phyloP scores from a whole-genome alignment of 2,888 invertebrate species.

The Drosophila silvestris region DNA sequence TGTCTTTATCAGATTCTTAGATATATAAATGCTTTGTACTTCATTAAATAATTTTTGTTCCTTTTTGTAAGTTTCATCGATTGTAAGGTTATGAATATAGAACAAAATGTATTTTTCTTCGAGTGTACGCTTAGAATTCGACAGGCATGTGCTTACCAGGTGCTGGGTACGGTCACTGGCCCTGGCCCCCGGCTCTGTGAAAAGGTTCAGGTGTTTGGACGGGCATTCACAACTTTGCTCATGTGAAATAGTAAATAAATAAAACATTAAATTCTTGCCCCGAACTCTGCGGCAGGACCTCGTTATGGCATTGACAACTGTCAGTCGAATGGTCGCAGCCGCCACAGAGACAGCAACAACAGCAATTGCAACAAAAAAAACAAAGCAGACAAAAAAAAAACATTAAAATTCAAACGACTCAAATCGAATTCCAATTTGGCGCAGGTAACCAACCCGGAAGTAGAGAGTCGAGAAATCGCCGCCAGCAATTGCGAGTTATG shows the following conservation, averaged over 20 bases:
- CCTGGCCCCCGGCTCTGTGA: constrained; percentile 18
- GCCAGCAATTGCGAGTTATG: constrained; percentile 18
- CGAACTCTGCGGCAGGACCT: background rate
- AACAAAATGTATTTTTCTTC: background rate
- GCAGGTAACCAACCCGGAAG: constrained; percentile 15
- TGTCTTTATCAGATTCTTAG: background rate
- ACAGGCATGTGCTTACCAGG: background rate
- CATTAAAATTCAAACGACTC: background rate
- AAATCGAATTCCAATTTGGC: constrained; percentile 6
- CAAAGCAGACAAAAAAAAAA: background rate
- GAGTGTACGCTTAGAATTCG: background rate
- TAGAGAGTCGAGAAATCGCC: background rate
- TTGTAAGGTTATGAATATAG: background rate
- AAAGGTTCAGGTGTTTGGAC: constrained; percentile 36
- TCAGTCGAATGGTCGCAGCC: constrained; percentile 4
- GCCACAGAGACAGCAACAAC: constrained; percentile 11
- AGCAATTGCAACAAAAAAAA: constrained; percentile 1
- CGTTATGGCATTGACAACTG: background rate
- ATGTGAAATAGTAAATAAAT: constrained; percentile 26
- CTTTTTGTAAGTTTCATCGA: background rate
- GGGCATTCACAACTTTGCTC: constrained; percentile 7
- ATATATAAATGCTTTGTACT: background rate
- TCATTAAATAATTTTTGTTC: background rate
- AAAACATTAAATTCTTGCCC: constrained; percentile 17
- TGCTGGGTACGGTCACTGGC: background rate